phyloP scores from a whole-genome alignment of 2,113 vertebrate species.

The Sturnus vulgaris region DNA sequence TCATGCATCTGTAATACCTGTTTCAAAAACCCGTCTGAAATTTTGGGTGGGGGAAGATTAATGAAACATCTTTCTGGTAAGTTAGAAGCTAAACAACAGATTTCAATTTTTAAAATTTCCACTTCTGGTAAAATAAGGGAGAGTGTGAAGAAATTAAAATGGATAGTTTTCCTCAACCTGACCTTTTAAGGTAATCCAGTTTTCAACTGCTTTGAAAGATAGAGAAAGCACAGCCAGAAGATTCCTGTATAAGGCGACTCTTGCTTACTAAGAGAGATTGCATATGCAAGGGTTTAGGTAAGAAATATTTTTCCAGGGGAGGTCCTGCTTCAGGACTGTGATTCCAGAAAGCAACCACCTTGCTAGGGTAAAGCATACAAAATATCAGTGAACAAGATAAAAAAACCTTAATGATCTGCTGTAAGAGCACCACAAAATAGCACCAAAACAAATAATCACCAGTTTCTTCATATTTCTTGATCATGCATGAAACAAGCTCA shows the following conservation, averaged over 20 bases:
- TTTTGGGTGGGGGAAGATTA: not conserved
- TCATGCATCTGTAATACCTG: not conserved
- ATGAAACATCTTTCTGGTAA: not conserved
- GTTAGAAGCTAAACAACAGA: not conserved
- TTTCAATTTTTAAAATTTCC: not conserved
- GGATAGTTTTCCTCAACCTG: not conserved
- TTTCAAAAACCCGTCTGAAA: not conserved
- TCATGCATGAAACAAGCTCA: not conserved
- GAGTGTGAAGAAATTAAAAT: not conserved
- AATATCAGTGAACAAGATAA: not conserved
- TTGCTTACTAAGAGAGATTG: not conserved
- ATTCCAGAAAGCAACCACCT: not conserved
- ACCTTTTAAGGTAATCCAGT: conserved; percentile 5
- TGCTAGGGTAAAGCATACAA: not conserved
- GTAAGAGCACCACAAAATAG: not conserved
- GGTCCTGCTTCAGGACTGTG: not conserved
- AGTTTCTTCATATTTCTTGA: not conserved
- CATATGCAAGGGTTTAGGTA: not conserved
- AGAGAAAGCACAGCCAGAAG: not conserved
- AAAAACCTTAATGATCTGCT: not conserved
- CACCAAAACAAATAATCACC: not conserved
- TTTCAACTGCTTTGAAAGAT: not conserved
- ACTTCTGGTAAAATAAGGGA: not conserved
- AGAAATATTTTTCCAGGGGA: not conserved
- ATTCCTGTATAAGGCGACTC: not conserved